Evolutionary conservation across 2,888 invertebrate species (phyloP).

Genomic region (Falcaria lacertinaria): DNA sequence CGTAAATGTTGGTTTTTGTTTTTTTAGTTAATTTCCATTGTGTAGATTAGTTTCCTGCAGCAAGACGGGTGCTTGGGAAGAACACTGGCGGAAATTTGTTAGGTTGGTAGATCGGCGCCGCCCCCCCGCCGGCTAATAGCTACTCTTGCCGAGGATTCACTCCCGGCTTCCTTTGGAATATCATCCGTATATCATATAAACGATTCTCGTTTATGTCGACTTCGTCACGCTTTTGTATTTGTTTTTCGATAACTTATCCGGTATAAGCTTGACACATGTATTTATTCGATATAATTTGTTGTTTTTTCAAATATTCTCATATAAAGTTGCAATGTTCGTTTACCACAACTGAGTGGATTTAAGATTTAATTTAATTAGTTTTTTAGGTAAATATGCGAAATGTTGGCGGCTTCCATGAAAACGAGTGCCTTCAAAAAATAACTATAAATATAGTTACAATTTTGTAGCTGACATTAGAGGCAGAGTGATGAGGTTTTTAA

Average conservation of each 20-base stretch:
- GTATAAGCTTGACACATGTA: no score
- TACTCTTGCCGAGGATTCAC: slow-evolving; percentile 32
- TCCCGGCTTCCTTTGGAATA: slow-evolving; percentile 27
- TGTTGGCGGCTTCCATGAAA: no score
- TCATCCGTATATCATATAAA: not conserved
- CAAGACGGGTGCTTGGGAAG: slow-evolving; percentile 33
- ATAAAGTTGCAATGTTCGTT: no score
- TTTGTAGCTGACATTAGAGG: not conserved
- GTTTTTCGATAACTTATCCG: no score
- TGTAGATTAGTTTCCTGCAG: slow-evolving; percentile 55
- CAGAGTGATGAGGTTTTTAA: not conserved
- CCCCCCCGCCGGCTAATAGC: slow-evolving; percentile 33
- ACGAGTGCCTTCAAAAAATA: no score
- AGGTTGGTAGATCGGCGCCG: slow-evolving; percentile 31
- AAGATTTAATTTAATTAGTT: no score
- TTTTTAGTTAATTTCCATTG: slow-evolving; percentile 47
- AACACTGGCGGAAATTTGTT: slow-evolving; percentile 49
- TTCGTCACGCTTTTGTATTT: not conserved
- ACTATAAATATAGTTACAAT: no score
- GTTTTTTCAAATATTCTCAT: no score
- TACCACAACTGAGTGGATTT: no score
- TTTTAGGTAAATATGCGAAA: no score
- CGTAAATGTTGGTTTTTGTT: slow-evolving; percentile 24
- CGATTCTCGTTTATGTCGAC: not conserved
- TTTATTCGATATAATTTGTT: no score